phyloP scores from a whole-genome alignment of 2,888 invertebrate species.

The Tachina grossa region DNA sequence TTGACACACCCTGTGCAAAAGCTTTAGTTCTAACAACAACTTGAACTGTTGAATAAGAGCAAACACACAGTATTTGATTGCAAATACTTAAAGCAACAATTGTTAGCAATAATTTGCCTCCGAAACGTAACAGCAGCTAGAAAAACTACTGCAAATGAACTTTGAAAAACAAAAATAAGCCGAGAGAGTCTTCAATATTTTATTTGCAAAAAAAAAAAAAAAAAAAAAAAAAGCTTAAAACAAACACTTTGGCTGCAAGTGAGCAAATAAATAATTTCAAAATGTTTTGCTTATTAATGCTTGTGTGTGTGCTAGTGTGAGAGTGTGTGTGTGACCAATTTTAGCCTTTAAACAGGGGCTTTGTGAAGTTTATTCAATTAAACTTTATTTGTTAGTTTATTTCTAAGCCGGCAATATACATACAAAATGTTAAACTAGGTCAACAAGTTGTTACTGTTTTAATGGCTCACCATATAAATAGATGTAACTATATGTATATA shows the following conservation, averaged over 20 bases:
- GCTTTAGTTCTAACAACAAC: not conserved
- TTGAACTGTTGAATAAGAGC: not conserved
- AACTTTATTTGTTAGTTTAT: conserved; percentile 25
- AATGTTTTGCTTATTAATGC: conserved; percentile 1
- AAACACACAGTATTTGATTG: not conserved
- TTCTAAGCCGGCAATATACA: conserved; percentile 78
- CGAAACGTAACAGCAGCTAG: conserved; percentile 44
- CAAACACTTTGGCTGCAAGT: conserved; percentile 7
- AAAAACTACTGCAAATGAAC: conserved; percentile 23
- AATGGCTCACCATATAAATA: not conserved
- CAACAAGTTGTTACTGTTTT: conserved; percentile 78
- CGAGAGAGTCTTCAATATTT: conserved; percentile 5
- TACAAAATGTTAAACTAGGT: conserved; percentile 81
- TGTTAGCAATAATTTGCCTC: conserved; percentile 47
- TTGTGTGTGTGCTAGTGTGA: not conserved
- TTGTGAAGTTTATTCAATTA: conserved; percentile 26
- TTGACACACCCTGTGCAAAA: not conserved
- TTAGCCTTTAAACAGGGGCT: conserved; percentile 68
- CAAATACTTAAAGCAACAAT: not conserved
- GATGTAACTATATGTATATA: not conserved
- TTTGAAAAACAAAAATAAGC: conserved; percentile 12
- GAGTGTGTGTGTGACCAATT: conserved; percentile 12
- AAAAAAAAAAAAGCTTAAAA: conserved; percentile 3
- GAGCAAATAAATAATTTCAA: conserved; percentile 23
- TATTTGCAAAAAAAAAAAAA: conserved; percentile 5